Evolutionary conservation across 2,888 invertebrate species (phyloP).

Genomic region (Halocaridina rubra): DNA sequence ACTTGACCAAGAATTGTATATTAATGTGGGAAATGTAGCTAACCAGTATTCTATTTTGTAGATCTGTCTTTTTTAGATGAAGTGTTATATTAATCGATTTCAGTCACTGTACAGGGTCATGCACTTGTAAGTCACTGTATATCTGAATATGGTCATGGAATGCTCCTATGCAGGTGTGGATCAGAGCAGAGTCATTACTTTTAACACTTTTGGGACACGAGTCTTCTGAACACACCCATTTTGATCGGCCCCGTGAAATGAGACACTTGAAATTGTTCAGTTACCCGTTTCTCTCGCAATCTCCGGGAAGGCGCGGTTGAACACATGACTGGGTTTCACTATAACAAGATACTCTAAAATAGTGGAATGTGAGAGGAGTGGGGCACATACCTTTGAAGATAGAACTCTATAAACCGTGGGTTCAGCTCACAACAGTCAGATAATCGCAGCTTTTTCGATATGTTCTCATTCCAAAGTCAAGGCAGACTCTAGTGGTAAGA

Average conservation of each 20-base stretch:
- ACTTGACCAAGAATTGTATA: too few species aligned
- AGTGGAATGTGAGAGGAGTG: background rate
- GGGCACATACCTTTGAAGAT: background rate
- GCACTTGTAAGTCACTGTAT: too few species aligned
- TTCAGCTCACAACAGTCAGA: constrained; percentile 30
- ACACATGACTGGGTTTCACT: constrained; percentile 8
- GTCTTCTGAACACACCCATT: too few species aligned
- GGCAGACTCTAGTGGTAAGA: background rate
- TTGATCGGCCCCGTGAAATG: background rate
- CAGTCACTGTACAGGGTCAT: too few species aligned
- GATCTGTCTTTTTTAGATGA: too few species aligned
- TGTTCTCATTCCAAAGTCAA: constrained; percentile 37
- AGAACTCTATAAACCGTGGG: background rate
- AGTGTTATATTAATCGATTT: too few species aligned
- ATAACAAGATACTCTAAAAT: background rate
- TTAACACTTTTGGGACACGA: too few species aligned
- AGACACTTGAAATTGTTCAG: background rate
- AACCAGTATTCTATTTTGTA: too few species aligned
- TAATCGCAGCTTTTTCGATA: constrained; percentile 47
- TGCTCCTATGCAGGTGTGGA: too few species aligned
- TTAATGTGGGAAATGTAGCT: too few species aligned
- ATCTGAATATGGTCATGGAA: too few species aligned
- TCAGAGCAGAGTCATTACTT: too few species aligned
- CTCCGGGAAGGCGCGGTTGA: constrained; percentile 27
- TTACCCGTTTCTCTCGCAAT: constrained; percentile 13